A percentile compares a stretch with the other conserved stretches of the same genome.
Conservation (phyloP, 1,140 invertebrate species). For the Telenomus remus region DNA sequence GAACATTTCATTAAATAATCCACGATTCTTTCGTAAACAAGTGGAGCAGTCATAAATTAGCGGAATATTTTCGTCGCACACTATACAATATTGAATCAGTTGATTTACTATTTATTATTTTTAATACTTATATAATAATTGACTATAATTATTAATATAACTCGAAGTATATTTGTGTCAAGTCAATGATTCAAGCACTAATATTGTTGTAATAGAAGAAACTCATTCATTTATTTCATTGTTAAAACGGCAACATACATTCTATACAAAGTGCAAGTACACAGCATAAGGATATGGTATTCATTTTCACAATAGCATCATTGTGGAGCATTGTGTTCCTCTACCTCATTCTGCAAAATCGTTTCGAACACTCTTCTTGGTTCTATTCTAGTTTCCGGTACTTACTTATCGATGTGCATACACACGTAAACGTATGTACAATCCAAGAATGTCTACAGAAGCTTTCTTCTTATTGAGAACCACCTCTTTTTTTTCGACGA, state of each 20-base stretch:
- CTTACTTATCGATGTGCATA: constrained; percentile 55
- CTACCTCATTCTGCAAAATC: constrained; percentile 68
- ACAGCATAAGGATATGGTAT: constrained; percentile 68
- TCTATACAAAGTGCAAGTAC: constrained; percentile 61
- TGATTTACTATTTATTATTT: no score
- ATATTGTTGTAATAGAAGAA: constrained; percentile 60
- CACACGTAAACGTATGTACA: constrained; percentile 39
- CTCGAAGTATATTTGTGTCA: no score
- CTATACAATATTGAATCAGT: no score
- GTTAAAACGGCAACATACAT: constrained; percentile 63
- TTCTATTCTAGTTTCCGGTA: constrained; percentile 48
- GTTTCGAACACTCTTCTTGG: constrained; percentile 69
- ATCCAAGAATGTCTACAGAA: constrained; percentile 48
- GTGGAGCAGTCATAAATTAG: no score
- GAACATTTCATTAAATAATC: constrained; percentile 1
- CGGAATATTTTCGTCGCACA: no score
- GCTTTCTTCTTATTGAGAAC: constrained; percentile 47
- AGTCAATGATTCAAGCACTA: constrained; percentile 63
- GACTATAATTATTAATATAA: no score
- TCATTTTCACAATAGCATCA: constrained; percentile 71
- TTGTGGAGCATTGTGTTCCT: constrained; percentile 69
- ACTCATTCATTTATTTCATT: constrained; percentile 69
- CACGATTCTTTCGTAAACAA: background rate
- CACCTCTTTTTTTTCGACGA: constrained; percentile 32
- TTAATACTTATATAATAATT: no score